A percentile compares a stretch with the other conserved stretches of the same genome.
Conservation (phyloP, 1,140 invertebrate species). For the Microvelia longipes region DNA sequence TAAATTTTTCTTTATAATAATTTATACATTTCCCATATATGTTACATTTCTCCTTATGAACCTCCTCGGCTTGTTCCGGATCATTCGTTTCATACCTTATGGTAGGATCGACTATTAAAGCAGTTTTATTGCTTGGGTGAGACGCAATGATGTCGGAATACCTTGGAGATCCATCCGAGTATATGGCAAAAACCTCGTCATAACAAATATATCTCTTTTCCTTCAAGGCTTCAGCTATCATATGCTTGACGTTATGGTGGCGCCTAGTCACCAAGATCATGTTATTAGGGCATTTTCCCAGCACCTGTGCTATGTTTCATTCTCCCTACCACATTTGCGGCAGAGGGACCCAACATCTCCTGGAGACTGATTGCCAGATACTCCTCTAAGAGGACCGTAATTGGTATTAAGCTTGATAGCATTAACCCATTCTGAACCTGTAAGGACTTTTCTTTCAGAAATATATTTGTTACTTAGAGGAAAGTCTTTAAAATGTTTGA, state of each 20-base stretch:
- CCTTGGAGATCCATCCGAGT: not conserved
- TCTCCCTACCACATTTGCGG: not conserved
- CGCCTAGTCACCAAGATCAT: not conserved
- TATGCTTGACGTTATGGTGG: not conserved
- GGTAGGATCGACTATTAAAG: not conserved
- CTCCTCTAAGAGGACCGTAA: not conserved
- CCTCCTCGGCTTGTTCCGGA: not conserved
- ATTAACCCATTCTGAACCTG: not conserved
- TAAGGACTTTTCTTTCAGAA: not conserved
- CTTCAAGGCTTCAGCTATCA: not conserved
- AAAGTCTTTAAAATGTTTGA: conserved; percentile 18
- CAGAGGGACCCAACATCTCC: conserved; percentile 2
- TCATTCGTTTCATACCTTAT: not conserved
- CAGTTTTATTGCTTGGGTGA: not conserved
- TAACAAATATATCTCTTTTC: not conserved
- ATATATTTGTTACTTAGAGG: conserved; percentile 48
- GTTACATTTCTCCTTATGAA: not conserved
- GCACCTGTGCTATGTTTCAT: not conserved
- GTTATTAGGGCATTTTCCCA: not conserved
- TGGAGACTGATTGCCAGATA: not conserved
- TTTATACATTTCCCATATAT: not conserved
- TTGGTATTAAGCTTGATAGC: not conserved
- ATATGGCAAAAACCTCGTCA: not conserved
- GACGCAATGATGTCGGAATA: not conserved
- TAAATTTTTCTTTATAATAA: not conserved